Conservation (phyloP, 1,140 invertebrate species). For the Homarus americanus region DNA sequence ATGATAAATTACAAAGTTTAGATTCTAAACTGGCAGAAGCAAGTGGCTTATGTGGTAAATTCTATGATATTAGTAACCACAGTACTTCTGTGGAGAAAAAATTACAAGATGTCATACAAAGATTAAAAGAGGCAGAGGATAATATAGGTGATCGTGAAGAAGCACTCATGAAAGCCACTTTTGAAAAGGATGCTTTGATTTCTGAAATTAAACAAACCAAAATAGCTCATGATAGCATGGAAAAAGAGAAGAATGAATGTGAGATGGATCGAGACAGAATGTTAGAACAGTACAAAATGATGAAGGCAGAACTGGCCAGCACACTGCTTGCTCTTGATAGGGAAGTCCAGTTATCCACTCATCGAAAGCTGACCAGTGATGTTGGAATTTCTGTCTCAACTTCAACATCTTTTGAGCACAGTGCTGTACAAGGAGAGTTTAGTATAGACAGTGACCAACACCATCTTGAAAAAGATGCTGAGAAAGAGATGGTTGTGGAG, state of each 20-base stretch:
- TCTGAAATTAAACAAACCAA: neutral
- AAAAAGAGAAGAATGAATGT: slow-evolving; percentile 23
- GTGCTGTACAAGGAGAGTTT: neutral
- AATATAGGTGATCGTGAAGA: neutral
- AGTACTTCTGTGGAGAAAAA: neutral
- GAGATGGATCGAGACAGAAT: slow-evolving; percentile 31
- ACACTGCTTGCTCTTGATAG: slow-evolving; percentile 40
- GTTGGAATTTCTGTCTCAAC: slow-evolving; percentile 19
- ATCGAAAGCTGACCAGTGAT: slow-evolving; percentile 6
- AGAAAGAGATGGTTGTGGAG: neutral
- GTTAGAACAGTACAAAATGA: slow-evolving; percentile 27
- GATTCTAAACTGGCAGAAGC: slow-evolving; percentile 36
- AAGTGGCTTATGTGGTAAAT: neutral
- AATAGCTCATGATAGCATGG: slow-evolving; percentile 7
- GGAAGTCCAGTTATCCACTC: slow-evolving; percentile 13
- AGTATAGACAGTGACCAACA: neutral
- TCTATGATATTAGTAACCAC: neutral
- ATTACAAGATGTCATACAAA: neutral
- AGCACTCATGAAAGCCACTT: neutral
- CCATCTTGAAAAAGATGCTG: neutral
- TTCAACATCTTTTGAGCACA: neutral
- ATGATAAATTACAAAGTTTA: slow-evolving; percentile 5
- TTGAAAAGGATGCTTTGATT: slow-evolving; percentile 6
- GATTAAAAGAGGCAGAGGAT: slow-evolving; percentile 11
- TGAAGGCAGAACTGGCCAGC: slow-evolving; percentile 27